Conservation (phyloP, 2,888 invertebrate species). For the Fragum whitleyi region DNA sequence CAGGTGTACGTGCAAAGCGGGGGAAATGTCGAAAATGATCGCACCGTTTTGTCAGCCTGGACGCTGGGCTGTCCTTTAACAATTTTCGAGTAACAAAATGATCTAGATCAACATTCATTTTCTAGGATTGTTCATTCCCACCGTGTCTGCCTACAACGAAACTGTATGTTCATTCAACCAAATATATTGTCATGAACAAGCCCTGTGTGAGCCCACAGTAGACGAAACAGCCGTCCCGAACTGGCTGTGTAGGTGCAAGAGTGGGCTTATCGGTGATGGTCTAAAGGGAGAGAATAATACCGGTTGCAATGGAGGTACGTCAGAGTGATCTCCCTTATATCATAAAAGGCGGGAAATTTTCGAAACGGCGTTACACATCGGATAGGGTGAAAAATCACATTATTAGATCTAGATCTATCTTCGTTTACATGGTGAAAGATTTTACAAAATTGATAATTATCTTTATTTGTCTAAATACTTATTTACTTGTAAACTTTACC, state of each 20-base stretch:
- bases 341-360: neutral
- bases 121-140: neutral
- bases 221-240: neutral
- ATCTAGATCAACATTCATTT: too few relatives aligned
- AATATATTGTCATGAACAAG: slow-evolving; percentile 31
- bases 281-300: slow-evolving; percentile 40
- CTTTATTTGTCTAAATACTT: too few relatives aligned
- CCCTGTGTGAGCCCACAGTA: slow-evolving; percentile 31
- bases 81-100: too few relatives aligned
- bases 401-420: too few relatives aligned
- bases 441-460: too few relatives aligned
- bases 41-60: too few relatives aligned
- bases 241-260: slow-evolving; percentile 48
- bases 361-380: neutral
- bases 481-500: too few relatives aligned
- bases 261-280: slow-evolving; percentile 51
- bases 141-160: neutral
- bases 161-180: slow-evolving; percentile 41
- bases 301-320: slow-evolving; percentile 59
- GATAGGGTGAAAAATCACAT: too few relatives aligned
- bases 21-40: too few relatives aligned
- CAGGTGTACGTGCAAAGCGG: too few relatives aligned
- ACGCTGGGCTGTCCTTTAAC: too few relatives aligned
- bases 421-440: too few relatives aligned
- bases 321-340: neutral